Conservation (phyloP, 2,113 vertebrate species). For the Pantherophis guttatus region DNA sequence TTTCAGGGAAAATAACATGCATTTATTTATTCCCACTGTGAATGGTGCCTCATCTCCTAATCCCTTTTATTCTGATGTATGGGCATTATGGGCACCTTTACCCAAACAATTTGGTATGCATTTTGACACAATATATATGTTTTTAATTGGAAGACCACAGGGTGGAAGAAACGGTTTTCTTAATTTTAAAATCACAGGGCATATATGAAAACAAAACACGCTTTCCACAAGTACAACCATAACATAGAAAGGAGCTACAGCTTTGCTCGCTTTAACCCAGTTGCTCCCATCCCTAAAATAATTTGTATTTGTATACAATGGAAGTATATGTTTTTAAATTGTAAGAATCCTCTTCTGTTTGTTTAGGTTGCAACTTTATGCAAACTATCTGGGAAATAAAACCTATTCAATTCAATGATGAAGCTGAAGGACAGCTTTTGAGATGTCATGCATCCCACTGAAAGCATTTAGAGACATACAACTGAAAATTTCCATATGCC, state of each 20-base stretch:
- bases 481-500: not conserved
- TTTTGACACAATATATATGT: not conserved
- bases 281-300: not conserved
- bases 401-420: not conserved
- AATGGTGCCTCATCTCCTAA: not conserved
- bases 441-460: not conserved
- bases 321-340: not conserved
- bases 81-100: not conserved
- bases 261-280: not conserved
- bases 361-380: not conserved
- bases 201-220: not conserved
- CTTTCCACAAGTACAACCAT: not conserved
- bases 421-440: not conserved
- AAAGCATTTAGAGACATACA: not conserved
- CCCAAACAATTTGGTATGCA: not conserved
- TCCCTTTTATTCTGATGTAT: not conserved
- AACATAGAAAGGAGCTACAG: not conserved
- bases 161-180: not conserved
- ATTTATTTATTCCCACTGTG: not conserved
- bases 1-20: not conserved
- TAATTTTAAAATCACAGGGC: not conserved
- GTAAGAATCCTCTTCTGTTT: not conserved
- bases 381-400: not conserved
- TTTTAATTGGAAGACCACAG: not conserved
- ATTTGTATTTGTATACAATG: not conserved